A percentile compares a stretch with the other conserved stretches of the same genome.
Conservation (phyloP, 2,888 invertebrate species). For the Drosophila birchii region DNA sequence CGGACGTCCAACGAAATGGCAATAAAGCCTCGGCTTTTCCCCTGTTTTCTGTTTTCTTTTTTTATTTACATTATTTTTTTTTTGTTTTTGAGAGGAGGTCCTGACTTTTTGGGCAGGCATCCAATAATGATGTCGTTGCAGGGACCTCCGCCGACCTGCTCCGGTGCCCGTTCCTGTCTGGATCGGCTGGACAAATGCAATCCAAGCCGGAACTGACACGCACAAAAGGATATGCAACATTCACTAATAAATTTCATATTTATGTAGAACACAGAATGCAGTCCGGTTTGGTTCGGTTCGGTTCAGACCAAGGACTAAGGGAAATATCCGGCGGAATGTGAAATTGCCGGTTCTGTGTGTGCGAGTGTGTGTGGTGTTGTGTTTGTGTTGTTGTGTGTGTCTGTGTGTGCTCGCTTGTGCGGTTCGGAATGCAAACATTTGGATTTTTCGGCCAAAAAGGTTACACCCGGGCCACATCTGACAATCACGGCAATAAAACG, state of each 20-base stretch:
- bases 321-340: conserved; percentile 27
- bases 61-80: conserved; percentile 5
- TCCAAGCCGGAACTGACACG: conserved; percentile 75
- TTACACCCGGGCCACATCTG: conserved; percentile 53
- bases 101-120: conserved; percentile 21
- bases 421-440: conserved; percentile 36
- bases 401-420: conserved; percentile 15
- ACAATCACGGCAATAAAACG: conserved; percentile 73
- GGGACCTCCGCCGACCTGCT: background rate
- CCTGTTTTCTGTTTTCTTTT: background rate
- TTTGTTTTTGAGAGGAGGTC: background rate
- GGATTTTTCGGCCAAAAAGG: conserved; percentile 9
- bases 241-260: conserved; percentile 81
- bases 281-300: conserved; percentile 18
- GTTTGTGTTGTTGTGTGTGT: conserved; percentile 1
- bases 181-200: conserved; percentile 50
- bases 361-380: background rate
- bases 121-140: conserved; percentile 40
- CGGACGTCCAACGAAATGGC: conserved; percentile 52
- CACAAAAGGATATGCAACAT: conserved; percentile 79
- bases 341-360: conserved; percentile 22
- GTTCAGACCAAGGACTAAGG: conserved; percentile 2
- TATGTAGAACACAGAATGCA: conserved; percentile 66
- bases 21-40: conserved; percentile 59
- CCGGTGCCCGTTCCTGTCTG: conserved; percentile 25